These are phyloP conservation scores for Enteromius radiatus DNA, from an alignment of 2,797 vertebrate genomes.

Conservation along the genomic window DNA sequence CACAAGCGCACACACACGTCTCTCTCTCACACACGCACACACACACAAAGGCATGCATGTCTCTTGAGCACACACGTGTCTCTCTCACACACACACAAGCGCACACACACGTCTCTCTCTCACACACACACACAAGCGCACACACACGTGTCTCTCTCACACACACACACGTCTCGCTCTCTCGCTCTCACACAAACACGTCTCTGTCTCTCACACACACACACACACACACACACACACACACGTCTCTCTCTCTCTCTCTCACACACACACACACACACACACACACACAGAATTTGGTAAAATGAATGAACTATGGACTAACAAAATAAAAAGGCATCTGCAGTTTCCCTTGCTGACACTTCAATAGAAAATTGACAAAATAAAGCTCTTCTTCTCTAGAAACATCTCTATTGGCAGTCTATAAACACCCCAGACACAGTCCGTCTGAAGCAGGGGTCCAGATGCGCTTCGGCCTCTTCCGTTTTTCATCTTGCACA, in stretches of 20 bases:
- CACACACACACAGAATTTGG: neutral
- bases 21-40: too few relatives aligned
- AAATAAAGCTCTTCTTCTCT: slow-evolving; percentile 37
- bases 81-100: too few relatives aligned
- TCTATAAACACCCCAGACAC: slow-evolving; percentile 26
- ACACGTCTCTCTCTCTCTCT: neutral
- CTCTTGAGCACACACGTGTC: too few relatives aligned
- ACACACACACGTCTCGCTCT: too few relatives aligned
- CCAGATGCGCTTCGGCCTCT: slow-evolving; percentile 10
- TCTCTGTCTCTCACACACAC: too few relatives aligned
- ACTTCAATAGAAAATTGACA: slow-evolving; percentile 12
- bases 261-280: neutral
- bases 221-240: neutral
- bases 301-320: slow-evolving; percentile 19
- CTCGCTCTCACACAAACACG: too few relatives aligned
- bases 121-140: too few relatives aligned
- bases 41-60: too few relatives aligned
- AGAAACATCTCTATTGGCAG: slow-evolving; percentile 1
- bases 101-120: too few relatives aligned
- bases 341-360: neutral
- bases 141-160: too few relatives aligned
- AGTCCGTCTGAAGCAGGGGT: slow-evolving; percentile 5
- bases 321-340: slow-evolving; percentile 37
- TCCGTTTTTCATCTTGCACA: neutral
- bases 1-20: too few relatives aligned